Evolutionary conservation across 2,113 vertebrate species (phyloP).

Genomic region (Uria aalge): DNA sequence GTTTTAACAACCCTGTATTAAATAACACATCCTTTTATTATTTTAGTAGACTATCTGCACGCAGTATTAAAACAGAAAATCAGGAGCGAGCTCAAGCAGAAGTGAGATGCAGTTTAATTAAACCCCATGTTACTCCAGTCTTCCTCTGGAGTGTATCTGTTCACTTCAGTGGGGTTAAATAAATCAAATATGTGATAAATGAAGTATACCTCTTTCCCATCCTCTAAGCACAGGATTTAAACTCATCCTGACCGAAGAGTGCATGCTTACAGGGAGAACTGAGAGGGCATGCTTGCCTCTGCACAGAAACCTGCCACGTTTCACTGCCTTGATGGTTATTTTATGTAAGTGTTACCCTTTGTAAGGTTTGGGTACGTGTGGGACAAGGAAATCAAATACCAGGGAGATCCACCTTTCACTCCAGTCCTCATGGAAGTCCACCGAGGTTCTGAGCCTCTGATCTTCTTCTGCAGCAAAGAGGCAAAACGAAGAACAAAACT

Average conservation of each 20-base stretch:
- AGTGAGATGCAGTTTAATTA: neutral
- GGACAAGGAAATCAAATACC: neutral
- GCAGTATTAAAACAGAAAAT: neutral
- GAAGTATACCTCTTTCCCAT: neutral
- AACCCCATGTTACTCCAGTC: neutral
- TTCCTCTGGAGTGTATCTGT: neutral
- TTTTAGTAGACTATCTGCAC: neutral
- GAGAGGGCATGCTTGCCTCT: too few species aligned
- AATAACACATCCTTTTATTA: neutral
- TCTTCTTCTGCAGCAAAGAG: neutral
- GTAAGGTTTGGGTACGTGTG: neutral
- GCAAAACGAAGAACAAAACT: rapidly evolving
- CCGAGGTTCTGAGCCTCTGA: rapidly evolving
- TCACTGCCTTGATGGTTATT: rapidly evolving
- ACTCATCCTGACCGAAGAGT: neutral
- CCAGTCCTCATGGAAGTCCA: neutral
- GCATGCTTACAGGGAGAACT: neutral
- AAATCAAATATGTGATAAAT: neutral
- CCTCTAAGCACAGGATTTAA: neutral
- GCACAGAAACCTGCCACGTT: rapidly evolving
- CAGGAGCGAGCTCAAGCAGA: neutral
- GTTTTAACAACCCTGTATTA: neutral
- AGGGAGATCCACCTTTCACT: neutral
- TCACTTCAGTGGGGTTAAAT: neutral
- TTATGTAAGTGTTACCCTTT: rapidly evolving